phyloP scores from a whole-genome alignment of 2,113 vertebrate genomes.

The Rhinolophus sinicus region DNA sequence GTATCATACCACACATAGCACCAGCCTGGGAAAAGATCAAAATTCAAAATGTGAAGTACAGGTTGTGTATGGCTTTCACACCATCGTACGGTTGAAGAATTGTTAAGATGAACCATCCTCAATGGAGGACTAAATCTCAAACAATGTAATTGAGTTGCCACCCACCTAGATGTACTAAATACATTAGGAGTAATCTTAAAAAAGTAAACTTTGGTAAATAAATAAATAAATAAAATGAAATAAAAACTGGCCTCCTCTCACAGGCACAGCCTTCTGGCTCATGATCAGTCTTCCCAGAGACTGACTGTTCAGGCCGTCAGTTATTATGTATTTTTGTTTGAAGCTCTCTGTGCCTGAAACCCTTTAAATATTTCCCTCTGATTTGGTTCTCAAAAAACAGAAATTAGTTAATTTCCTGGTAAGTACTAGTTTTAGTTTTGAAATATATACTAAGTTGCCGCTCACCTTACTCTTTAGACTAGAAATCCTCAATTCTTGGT shows the following conservation, averaged over 20 bases:
- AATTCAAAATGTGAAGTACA: not conserved
- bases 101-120: not conserved
- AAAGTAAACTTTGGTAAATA: not conserved
- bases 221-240: not conserved
- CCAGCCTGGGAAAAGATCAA: too few relatives aligned
- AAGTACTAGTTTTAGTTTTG: not conserved
- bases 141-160: not conserved
- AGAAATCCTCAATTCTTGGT: not conserved
- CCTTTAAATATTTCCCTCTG: not conserved
- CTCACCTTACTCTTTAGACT: not conserved
- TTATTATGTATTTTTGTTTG: not conserved
- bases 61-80: not conserved
- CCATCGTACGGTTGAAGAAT: not conserved
- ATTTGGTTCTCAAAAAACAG: not conserved
- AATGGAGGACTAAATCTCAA: not conserved
- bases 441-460: slow-evolving; percentile 11
- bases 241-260: not conserved
- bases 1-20: too few relatives aligned
- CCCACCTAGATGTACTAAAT: not conserved
- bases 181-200: not conserved
- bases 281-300: not conserved
- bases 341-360: not conserved
- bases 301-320: not conserved
- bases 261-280: not conserved
- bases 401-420: not conserved